Evolutionary conservation across 2,797 vertebrate genomes (phyloP).

Genomic region (Phataginus tricuspis): DNA sequence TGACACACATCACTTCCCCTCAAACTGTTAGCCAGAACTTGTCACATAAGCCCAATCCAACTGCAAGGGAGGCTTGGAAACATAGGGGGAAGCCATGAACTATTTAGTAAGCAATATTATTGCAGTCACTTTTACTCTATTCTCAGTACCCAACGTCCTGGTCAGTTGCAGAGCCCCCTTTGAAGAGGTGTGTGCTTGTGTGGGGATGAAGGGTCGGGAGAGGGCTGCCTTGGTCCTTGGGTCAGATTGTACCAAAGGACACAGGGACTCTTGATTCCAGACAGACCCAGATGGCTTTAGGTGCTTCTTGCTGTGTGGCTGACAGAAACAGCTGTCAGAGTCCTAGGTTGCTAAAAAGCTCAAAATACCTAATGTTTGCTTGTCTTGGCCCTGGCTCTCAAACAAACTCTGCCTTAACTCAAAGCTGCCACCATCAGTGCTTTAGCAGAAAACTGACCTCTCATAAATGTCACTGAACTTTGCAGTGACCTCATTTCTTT

Average conservation of each 20-base stretch:
- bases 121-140: background rate
- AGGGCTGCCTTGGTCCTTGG: background rate
- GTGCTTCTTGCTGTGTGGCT: background rate
- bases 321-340: slow-evolving; percentile 35
- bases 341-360: slow-evolving; percentile 1
- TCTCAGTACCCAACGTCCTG: background rate
- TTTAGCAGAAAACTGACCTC: slow-evolving; percentile 15
- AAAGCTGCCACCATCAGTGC: background rate
- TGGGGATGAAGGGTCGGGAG: background rate
- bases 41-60: background rate
- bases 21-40: background rate
- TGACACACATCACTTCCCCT: background rate
- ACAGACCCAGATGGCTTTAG: background rate
- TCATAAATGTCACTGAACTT: slow-evolving; percentile 35
- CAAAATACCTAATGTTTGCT: background rate
- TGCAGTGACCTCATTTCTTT: background rate
- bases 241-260: slow-evolving; percentile 12
- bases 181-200: background rate
- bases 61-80: background rate
- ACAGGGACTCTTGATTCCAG: background rate
- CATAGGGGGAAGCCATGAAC: background rate
- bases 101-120: background rate
- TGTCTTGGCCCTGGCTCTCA: slow-evolving; percentile 41
- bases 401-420: background rate
- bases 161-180: background rate